Evolutionary conservation across 2,797 vertebrate species (phyloP).

Genomic region (Karalla daura): DNA sequence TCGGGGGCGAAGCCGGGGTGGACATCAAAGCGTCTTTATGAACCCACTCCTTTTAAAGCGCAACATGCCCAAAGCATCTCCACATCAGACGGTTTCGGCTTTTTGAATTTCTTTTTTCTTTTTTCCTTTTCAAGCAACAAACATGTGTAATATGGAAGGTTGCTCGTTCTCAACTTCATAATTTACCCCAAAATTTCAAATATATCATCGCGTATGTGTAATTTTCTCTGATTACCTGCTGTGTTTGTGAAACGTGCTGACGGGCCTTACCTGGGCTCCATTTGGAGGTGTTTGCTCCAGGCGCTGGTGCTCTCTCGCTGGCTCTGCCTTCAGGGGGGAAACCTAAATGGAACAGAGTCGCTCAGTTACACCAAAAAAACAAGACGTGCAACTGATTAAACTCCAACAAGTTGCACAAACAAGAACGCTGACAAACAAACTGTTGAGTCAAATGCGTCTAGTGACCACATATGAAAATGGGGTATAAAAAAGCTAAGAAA

Average conservation of each 20-base stretch:
- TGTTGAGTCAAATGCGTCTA: no score
- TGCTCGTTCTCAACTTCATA: background rate
- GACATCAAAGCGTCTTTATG: constrained; percentile 62
- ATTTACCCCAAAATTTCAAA: background rate
- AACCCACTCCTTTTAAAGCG: constrained; percentile 33
- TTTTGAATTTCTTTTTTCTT: no score
- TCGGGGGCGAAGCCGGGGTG: constrained; percentile 44
- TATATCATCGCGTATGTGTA: no score
- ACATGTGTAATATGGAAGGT: constrained; percentile 12
- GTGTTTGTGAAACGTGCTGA: no score
- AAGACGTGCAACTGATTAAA: no score
- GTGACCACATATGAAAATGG: no score
- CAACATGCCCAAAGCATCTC: constrained; percentile 36
- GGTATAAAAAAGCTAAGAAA: no score
- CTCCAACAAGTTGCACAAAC: no score
- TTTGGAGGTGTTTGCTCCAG: background rate
- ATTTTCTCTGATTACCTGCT: background rate
- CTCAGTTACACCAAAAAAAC: background rate
- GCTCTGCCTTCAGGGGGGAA: background rate
- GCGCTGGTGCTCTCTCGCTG: background rate
- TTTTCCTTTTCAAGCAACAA: no score
- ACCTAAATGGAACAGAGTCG: background rate
- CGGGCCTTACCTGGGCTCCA: background rate
- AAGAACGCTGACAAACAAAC: no score
- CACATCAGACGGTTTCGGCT: constrained; percentile 45